Evolutionary conservation across 2,888 invertebrate species (phyloP), one percentile per base, ranked within the genome.

Genomic region (Philereme transversata): DNA sequence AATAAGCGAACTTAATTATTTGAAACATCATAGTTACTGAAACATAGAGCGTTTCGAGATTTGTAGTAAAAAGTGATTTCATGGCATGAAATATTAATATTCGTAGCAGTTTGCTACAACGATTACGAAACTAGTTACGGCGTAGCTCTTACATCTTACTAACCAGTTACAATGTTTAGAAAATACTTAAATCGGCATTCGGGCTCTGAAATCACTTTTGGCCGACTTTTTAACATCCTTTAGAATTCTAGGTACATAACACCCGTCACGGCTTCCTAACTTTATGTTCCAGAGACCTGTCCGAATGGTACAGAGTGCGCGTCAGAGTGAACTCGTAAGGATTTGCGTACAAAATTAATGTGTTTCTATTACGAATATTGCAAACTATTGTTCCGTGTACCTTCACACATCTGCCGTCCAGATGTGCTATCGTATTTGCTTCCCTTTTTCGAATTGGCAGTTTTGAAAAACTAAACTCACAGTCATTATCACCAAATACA

Each of bases 271-370:
- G 77, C 83, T 79, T 85, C 87, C 84, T 87, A 78, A 85, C 86
- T 92, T 92, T 93, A 84, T 93, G 90, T 93, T 93, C 82, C 93
- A 93, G 93, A 94, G 93, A 93, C 92, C 94, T 96, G 92, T 94
- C 95, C 91, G 95, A 96, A 93, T 95, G 95, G 94, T 96, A 95
- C 95, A 95, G 95, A 94, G 95, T 96, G 94, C 96, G 95, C 94
- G 95, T 96, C 94, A 95, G 96, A 95, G 94, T 96, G 90, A 96
- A 95, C 93, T 95, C 96, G 96, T 96, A 96, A 96, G 96, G 93
- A 90, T 84, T 83, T 88, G 83, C 82, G 88, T 87, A 87, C 81
- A 88, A 84, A 88, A 87, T 86, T 87, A 87, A 88, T 86, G 88
- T 91, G 88, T 90, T 86, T 87, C 84, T 88, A 81, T 86, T 87